These are phyloP conservation scores for Cryptus armator DNA, from an alignment of 2,888 invertebrate species.

Conservation along the genomic window DNA sequence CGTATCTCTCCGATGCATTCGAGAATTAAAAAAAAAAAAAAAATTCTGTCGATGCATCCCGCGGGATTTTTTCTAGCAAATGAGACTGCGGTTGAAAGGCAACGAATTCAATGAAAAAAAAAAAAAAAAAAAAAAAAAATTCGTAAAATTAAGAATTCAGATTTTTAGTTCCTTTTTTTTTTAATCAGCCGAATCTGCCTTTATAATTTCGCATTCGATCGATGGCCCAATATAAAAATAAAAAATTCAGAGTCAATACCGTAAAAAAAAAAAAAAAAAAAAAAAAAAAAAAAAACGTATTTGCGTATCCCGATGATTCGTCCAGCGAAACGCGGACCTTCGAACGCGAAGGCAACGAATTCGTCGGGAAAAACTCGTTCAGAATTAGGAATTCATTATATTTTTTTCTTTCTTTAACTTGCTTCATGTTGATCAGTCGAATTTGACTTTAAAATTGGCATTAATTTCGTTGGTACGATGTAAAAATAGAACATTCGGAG, in stretches of 20 bases:
- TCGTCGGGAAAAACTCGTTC: constrained; percentile 5
- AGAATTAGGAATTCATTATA: neutral
- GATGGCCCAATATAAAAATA: neutral
- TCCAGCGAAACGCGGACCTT: neutral
- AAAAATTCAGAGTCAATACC: neutral
- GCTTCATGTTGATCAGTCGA: constrained; percentile 19
- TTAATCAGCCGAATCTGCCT: neutral
- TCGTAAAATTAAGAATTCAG: neutral
- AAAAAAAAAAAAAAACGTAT: neutral
- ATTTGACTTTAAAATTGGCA: constrained; percentile 17
- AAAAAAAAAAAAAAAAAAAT: neutral
- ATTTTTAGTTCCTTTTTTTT: neutral
- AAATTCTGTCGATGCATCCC: constrained; percentile 14
- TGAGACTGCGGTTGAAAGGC: neutral
- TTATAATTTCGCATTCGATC: neutral
- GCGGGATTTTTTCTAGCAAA: neutral
- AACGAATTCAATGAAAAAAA: neutral
- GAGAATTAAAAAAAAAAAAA: constrained; percentile 18
- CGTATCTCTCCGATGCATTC: constrained; percentile 39
- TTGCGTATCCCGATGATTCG: neutral
- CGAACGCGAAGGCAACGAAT: neutral
- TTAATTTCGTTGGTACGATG: neutral
- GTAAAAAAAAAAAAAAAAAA: neutral
- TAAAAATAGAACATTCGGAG: constrained; percentile 26
- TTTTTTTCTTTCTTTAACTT: neutral